Base-by-base conservation (phyloP, 2,113 vertebrate genomes). In the Boulengeromyrus knoepffleri region DNA sequence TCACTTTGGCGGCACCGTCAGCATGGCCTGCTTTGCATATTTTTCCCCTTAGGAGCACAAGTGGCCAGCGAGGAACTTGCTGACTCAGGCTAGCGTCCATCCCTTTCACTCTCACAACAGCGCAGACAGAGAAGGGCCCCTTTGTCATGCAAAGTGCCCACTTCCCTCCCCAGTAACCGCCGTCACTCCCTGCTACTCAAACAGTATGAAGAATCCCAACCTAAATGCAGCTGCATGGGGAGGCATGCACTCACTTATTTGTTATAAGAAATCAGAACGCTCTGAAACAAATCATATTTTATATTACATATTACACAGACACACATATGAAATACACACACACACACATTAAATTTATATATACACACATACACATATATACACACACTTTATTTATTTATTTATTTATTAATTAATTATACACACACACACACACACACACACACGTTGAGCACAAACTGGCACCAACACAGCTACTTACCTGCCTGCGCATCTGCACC, bases 111-210 rank as follows among this genome's bases (percentile, higher is more conserved):
- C 19, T 74, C 31, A 88, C 45, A 88, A 46, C 62, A 52, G 85
- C 2, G 31, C 15, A 52, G n/a, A 39, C 27, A 77, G 46, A 90
- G 36, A 77, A 45, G 39, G 6, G 27, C 83, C 50, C 85, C 49
- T 80, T 90, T 88, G 85, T 90, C 85, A 87, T 80, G 85, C 62
- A 90, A 88, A 85, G 74, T 7, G 87, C 45, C 15, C 83, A 88
- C 42, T 47, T 36, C 62, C 85, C 47, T 31, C 9, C 77, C 89
- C 39, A 17, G 10, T 31, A 15, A 58, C 24, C 21, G 17, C 21
- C 3, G 39, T 36, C 39, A 77, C n/a, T 21, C 80, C 50, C 52
- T 39, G 50, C 70, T 49, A 24, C 47, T 74, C 70, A 84, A 80
- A 42, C 70, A n/a, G 74, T 47, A 42, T 36, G 42, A 39, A 4